These are phyloP conservation scores for Suricata suricatta DNA, from an alignment of 2,113 vertebrate species.

Conservation along the genomic window DNA sequence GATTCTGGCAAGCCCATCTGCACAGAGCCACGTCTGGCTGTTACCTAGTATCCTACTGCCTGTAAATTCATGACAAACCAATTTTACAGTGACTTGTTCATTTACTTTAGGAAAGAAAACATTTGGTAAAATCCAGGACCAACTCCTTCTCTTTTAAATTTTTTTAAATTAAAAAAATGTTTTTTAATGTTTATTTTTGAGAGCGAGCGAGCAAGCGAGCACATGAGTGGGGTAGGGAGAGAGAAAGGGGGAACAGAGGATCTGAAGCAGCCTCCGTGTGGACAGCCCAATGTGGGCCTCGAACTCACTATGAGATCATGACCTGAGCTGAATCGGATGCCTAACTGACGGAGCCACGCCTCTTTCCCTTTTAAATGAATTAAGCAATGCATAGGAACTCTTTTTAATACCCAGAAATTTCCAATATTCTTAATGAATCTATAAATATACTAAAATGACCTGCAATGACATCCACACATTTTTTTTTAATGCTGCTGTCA, in stretches of 20 bases:
- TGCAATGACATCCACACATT: not conserved
- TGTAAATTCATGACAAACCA: not conserved
- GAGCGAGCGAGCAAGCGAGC: no score
- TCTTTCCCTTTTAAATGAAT: not conserved
- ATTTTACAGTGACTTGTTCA: not conserved
- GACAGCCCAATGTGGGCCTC: no score
- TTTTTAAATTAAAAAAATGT: no score
- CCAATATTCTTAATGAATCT: slow-evolving; percentile 1
- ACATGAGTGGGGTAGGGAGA: no score
- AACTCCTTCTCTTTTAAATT: not conserved
- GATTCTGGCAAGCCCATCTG: not conserved
- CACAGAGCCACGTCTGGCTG: not conserved
- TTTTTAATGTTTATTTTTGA: no score
- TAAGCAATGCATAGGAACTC: not conserved
- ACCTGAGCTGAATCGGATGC: no score
- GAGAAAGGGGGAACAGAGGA: no score
- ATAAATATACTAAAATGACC: not conserved
- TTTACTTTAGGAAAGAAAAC: not conserved
- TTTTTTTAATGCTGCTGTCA: not conserved
- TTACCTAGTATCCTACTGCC: not conserved
- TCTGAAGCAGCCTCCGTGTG: no score
- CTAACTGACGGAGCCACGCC: no score
- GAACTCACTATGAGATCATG: no score
- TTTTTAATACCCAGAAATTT: not conserved
- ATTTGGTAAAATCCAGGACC: not conserved